Base-by-base conservation (phyloP, 2,888 invertebrate genomes). In the Lucinisca nassula region DNA sequence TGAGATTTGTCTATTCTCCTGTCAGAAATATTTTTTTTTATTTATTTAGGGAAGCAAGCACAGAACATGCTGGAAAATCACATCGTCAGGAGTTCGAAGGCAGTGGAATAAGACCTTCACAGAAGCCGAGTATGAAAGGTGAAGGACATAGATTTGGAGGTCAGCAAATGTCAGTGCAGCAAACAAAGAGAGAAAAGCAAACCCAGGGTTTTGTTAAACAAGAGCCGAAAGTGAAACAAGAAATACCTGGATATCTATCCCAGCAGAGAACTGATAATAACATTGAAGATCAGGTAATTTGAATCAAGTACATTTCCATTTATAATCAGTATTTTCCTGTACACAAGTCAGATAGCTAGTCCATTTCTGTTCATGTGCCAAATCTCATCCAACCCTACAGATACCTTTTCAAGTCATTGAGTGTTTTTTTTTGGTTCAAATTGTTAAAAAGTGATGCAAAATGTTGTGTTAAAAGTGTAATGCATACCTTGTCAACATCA, bases 21-120 rank as follows among this genome's bases (percentile, higher is more conserved):
- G n/a, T n/a, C n/a, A n/a, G n/a, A n/a, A n/a, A n/a, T n/a, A n/a
- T n/a, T n/a, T n/a, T n/a, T n/a, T n/a, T n/a, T n/a, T n/a, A n/a
- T n/a, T n/a, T n/a, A n/a, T 84, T 32, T 72, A 94, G 94, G 90
- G 92, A 92, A 45, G 89, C 82, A 30, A 93, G 91, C 84, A 49
- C 87, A 78, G 83, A 88, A 67, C 81, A 92, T 90, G 91, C 90
- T 49, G 93, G 91, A 8, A 93, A 92, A 70, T 77, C 87, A 30
- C 91, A 92, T 40, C 87, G 79, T 45, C 90, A 90, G 79, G 88
- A 91, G 55, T 93, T 92, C 81, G 79, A 88, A 51, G 93, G 93
- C 14, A 83, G 87, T 40, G 82, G 77, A 30, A 70, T 90, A 17
- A 10, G 67, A 21, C 67, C 27, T 14, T 17, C 67, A 8, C 67